Evolutionary conservation across 2,888 invertebrate genomes (phyloP).

Genomic region (Catotricha subobsoleta): DNA sequence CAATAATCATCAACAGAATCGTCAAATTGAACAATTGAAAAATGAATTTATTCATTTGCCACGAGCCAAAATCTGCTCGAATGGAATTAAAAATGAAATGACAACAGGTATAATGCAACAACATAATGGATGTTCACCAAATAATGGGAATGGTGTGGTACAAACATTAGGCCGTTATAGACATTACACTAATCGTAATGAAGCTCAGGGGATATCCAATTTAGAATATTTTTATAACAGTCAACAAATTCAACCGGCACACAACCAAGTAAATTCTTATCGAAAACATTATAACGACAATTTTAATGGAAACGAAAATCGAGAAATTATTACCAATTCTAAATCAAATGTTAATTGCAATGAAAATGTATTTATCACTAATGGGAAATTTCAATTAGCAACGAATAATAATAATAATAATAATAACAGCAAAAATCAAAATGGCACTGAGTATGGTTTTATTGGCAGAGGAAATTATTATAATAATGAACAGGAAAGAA

Average conservation of each 20-base stretch:
- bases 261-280: neutral
- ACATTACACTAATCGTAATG: neutral
- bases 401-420: no score
- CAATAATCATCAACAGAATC: constrained; percentile 7
- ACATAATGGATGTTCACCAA: neutral
- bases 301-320: neutral
- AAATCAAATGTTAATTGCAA: neutral
- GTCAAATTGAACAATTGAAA: constrained; percentile 6
- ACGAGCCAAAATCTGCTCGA: no score
- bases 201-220: neutral
- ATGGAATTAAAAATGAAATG: no score
- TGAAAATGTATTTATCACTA: neutral
- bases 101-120: no score
- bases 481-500: neutral
- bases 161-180: constrained; percentile 10
- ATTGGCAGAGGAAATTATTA: no score
- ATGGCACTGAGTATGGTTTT: no score
- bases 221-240: neutral
- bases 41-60: constrained; percentile 5
- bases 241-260: neutral
- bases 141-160: neutral
- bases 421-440: no score
- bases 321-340: neutral
- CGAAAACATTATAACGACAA: neutral
- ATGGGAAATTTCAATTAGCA: neutral